These are phyloP conservation scores for Protomyctophum bolini DNA, from an alignment of 2,113 vertebrate species.

Conservation along the genomic window DNA sequence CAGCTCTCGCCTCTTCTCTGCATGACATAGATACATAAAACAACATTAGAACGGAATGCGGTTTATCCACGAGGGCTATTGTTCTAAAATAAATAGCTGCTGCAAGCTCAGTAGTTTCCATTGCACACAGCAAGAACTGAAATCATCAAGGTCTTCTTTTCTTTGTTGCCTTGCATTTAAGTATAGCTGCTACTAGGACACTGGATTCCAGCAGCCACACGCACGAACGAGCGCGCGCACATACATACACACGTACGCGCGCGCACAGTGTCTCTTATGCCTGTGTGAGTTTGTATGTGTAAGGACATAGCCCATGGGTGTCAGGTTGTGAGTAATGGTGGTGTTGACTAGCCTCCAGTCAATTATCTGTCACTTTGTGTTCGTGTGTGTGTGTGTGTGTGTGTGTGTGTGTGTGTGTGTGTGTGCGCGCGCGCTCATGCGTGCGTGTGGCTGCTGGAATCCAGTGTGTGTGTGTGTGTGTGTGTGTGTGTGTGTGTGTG, in stretches of 20 bases:
- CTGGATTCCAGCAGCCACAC: too few species aligned
- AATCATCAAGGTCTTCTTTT: constrained; percentile 12
- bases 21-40: constrained; percentile 38
- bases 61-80: constrained; percentile 14
- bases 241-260: too few species aligned
- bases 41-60: constrained; percentile 29
- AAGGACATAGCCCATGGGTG: background rate
- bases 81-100: constrained; percentile 34
- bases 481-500: background rate
- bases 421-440: constrained; percentile 12
- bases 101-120: constrained; percentile 7
- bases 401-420: background rate
- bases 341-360: constrained; percentile 58
- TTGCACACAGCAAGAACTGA: constrained; percentile 20
- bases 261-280: constrained; percentile 26
- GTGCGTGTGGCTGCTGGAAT: constrained; percentile 33
- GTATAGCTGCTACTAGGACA: too few species aligned
- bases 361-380: constrained; percentile 45
- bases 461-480: constrained; percentile 10
- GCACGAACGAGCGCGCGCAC: too few species aligned
- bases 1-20: constrained; percentile 27
- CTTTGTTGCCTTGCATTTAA: too few species aligned
- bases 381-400: constrained; percentile 16
- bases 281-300: constrained; percentile 46
- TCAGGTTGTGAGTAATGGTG: constrained; percentile 38